A percentile compares a stretch with the other conserved stretches of the same genome.
phyloP scores from a whole-genome alignment of 2,888 invertebrate genomes.

The Biston stratarius region DNA sequence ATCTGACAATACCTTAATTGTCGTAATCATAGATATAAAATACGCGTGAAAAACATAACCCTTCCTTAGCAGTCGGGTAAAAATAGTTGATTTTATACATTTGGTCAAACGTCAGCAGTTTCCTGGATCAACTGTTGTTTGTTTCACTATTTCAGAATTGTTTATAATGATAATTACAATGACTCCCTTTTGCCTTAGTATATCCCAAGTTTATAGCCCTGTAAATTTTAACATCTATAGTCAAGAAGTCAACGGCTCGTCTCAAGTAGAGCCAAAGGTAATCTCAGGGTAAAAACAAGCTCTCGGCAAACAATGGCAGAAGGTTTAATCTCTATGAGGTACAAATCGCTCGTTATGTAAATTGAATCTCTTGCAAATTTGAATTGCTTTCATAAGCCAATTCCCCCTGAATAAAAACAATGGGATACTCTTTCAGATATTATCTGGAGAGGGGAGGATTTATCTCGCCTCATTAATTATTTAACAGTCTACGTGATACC shows the following conservation, averaged over 20 bases:
- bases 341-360: constrained; percentile 85
- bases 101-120: too few relatives aligned
- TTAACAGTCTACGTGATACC: constrained; percentile 46
- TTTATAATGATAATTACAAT: background rate
- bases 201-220: background rate
- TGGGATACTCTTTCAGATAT: constrained; percentile 71
- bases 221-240: constrained; percentile 52
- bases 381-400: constrained; percentile 82
- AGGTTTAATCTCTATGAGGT: constrained; percentile 77
- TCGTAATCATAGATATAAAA: too few relatives aligned
- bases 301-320: constrained; percentile 65
- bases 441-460: constrained; percentile 58
- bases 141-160: background rate
- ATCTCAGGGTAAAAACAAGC: constrained; percentile 63
- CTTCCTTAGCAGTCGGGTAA: too few relatives aligned
- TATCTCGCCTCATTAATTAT: constrained; percentile 64
- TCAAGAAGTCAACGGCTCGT: constrained; percentile 50
- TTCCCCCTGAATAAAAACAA: constrained; percentile 80
- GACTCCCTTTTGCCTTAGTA: too few relatives aligned
- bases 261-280: constrained; percentile 55
- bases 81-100: too few relatives aligned
- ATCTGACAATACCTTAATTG: too few relatives aligned
- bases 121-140: too few relatives aligned
- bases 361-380: constrained; percentile 83
- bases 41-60: too few relatives aligned